Conservation (phyloP, 2,888 invertebrate species). For the Sarcophaga variegata region DNA sequence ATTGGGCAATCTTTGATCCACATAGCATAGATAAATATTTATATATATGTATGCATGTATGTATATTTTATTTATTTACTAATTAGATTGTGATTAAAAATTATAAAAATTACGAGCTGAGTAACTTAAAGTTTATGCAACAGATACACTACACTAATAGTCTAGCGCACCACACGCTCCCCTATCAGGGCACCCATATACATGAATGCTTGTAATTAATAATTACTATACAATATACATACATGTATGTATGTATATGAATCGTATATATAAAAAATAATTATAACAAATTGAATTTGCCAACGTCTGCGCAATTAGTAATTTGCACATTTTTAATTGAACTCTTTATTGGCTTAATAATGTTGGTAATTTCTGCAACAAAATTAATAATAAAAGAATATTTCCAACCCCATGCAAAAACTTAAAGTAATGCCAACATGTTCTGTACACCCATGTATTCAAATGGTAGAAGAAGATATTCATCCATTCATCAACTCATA, state of each 20-base stretch:
- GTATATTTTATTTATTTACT: no score
- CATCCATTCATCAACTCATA: not conserved
- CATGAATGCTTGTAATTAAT: not conserved
- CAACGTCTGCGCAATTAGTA: constrained; percentile 29
- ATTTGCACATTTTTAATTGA: constrained; percentile 50
- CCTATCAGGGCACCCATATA: no score
- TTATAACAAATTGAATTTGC: constrained; percentile 71
- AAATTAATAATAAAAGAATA: constrained; percentile 51
- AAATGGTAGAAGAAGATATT: not conserved
- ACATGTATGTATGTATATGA: not conserved
- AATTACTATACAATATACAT: not conserved
- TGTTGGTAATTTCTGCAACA: constrained; percentile 25
- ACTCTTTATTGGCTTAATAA: constrained; percentile 38
- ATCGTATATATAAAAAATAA: constrained; percentile 11
- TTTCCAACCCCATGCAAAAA: constrained; percentile 32
- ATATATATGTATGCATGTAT: no score
- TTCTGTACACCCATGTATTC: not conserved
- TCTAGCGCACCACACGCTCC: no score
- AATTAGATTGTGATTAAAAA: no score
- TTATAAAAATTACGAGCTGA: no score
- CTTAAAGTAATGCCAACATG: constrained; percentile 32
- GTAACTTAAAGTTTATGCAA: no score
- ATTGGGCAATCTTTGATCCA: no score
- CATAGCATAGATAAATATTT: no score
- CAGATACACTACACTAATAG: no score